phyloP scores from a whole-genome alignment of 1,140 invertebrate genomes.

The Andricus grossulariae region DNA sequence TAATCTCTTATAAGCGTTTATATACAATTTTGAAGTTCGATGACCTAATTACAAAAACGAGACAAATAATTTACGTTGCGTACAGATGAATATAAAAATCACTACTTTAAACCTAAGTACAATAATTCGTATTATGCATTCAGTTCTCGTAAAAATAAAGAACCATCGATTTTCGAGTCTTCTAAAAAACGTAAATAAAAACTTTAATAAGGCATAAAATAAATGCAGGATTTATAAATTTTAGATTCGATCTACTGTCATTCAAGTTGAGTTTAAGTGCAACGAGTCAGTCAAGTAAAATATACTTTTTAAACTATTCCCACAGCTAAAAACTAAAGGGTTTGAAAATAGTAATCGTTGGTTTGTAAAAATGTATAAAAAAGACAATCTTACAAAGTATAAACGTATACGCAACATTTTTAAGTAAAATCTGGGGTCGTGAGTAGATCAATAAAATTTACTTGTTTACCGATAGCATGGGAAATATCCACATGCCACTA shows the following conservation, averaged over 20 bases:
- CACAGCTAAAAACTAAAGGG: constrained; percentile 31
- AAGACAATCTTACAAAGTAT: constrained; percentile 50
- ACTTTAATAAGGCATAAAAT: not conserved
- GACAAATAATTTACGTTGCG: not conserved
- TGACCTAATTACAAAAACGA: constrained; percentile 6
- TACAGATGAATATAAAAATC: constrained; percentile 4
- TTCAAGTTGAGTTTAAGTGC: not conserved
- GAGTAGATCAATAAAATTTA: constrained; percentile 41
- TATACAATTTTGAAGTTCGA: constrained; percentile 24
- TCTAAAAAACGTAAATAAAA: not conserved
- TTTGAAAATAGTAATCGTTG: constrained; percentile 51
- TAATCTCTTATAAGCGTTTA: not conserved
- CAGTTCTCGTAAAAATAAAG: not conserved
- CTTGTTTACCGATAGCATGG: constrained; percentile 46
- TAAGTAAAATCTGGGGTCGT: constrained; percentile 18
- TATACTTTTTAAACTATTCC: not conserved
- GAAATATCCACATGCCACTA: constrained; percentile 55
- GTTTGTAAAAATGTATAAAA: constrained; percentile 62
- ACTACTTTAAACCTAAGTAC: not conserved
- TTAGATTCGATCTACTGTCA: constrained; percentile 19
- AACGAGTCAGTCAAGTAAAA: constrained; percentile 30
- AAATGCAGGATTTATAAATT: not conserved
- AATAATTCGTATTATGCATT: not conserved
- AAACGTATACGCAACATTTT: constrained; percentile 52
- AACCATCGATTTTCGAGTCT: not conserved